Evolutionary conservation across 2,797 vertebrate species (phyloP), one percentile per base, ranked within the genome.

Genomic region (Typhlichthys eigenmanni): DNA sequence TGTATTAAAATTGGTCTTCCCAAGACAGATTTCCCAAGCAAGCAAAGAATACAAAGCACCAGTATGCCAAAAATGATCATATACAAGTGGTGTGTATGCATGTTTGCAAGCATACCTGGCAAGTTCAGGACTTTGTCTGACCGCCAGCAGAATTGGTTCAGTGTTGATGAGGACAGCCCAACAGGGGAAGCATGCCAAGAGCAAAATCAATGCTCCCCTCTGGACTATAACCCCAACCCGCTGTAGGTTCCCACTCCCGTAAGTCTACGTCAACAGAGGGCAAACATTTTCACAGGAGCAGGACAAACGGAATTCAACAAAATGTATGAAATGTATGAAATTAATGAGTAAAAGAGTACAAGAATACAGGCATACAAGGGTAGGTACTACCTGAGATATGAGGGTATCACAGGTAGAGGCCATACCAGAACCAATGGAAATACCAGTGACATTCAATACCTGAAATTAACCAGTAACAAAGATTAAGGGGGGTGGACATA

Each of bases 361-460:
- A 38, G 10, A 32, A 7, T 8, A 11, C 17, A 24, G 29, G 53
- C 10, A 9, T 55, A 24, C 29, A 29, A 68, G 34, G 8, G 34
- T 19, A 4, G 2, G 34, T 19, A 51, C 64, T 83, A 93, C 95
- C 94, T 96, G 96, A 63, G 95, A 95, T 88, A 96, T 96, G 32
- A 97, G 89, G 0, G 95, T 97, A 79, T 98, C 95, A 1, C 95
- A 96, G 0, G 95, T 94, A 0, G 92, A 92, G 0, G 95, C 93
- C 64, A 98, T 70, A 19, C 95, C 95, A 4, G 78, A 62, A 0
- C 95, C 96, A 0, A 95, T 85, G 10, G 93, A 95, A 66, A 96
- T 82, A 19, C 94, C 95, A 0, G 92, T 94, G 52, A 96, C 92
- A 0, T 95, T 98, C 55, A 96, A 91, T 64, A 96, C 93, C 96